Base-by-base conservation (phyloP, 1,140 invertebrate species). In the Drosophila subobscura region DNA sequence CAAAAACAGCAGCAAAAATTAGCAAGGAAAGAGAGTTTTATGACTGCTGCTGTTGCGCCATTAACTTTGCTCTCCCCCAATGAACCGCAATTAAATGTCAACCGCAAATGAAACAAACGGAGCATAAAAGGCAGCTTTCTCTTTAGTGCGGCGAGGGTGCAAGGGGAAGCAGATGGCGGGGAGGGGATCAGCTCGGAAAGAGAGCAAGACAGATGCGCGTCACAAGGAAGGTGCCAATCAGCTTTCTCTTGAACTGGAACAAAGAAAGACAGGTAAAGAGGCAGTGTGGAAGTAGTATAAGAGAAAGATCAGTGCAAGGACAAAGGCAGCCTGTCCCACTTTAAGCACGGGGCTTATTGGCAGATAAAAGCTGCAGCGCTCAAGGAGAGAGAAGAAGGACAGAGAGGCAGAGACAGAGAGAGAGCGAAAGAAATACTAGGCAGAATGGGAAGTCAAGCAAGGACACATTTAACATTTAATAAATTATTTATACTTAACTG, bases 1-100 rank as follows among this genome's bases (percentile, higher is more conserved):
- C 8, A 20, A 40, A 12, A n/a, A 20, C 16, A 20, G 16, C 16
- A 20, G 16, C 16, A 20, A 20, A 20, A 20, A 20, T 20, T 0
- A 8, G 53, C 46, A 52, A 61, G 33, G 65, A 49, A 55, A 45
- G 60, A 41, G 65, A 49, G 50, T 68, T 68, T 68, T 68, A 68
- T 68, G 29, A 44, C 22, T 14, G 6, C 40, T n/a, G 51, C 46
- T 14, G 4, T 51, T 20, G 22, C 51, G 54, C 63, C 65, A 68
- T 68, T 56, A 68, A 68, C 63, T 67, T 56, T 50, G 45, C 42
- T 54, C 42, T 67, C 37, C 14, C 41, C 22, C 29, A 2, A 37
- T 37, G 8, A 61, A 12, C 53, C 6, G 29, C n/a, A 66, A 45
- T 37, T 40, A 47, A 27, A 27, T 64, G 61, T 64, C 58, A 47